phyloP scores from a whole-genome alignment of 2,113 vertebrate species.

The Fulmarus glacialis region DNA sequence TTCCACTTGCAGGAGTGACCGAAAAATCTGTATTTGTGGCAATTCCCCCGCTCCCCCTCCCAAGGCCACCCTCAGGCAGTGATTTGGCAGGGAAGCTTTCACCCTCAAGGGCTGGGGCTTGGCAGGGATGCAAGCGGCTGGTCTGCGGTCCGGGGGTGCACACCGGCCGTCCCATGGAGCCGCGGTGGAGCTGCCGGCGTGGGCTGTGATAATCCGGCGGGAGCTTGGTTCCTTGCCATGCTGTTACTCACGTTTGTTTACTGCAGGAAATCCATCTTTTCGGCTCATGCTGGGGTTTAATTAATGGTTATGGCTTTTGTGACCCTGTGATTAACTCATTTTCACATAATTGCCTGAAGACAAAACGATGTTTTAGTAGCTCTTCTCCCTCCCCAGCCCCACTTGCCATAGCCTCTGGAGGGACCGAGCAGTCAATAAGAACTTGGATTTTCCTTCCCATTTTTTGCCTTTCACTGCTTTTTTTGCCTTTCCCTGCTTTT shows the following conservation, averaged over 20 bases:
- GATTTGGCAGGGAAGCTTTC: neutral
- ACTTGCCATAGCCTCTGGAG: neutral
- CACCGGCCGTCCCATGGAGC: rapidly evolving
- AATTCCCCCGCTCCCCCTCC: rapidly evolving
- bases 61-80: rapidly evolving
- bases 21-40: neutral
- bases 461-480: neutral
- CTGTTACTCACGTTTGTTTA: neutral
- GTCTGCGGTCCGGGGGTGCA: no score
- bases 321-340: conserved; percentile 76
- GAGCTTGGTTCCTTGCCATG: neutral
- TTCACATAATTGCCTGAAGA: conserved; percentile 70
- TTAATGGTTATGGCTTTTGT: conserved; percentile 70
- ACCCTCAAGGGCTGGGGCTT: neutral
- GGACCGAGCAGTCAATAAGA: neutral
- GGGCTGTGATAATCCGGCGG: rapidly evolving
- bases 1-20: neutral
- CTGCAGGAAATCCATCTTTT: neutral
- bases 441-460: neutral
- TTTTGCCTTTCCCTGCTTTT: neutral
- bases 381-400: neutral
- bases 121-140: neutral
- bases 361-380: conserved; percentile 37
- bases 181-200: rapidly evolving
- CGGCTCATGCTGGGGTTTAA: conserved; percentile 60